These are phyloP conservation scores for Allygus modestus DNA, from an alignment of 2,888 invertebrate species.

Conservation along the genomic window DNA sequence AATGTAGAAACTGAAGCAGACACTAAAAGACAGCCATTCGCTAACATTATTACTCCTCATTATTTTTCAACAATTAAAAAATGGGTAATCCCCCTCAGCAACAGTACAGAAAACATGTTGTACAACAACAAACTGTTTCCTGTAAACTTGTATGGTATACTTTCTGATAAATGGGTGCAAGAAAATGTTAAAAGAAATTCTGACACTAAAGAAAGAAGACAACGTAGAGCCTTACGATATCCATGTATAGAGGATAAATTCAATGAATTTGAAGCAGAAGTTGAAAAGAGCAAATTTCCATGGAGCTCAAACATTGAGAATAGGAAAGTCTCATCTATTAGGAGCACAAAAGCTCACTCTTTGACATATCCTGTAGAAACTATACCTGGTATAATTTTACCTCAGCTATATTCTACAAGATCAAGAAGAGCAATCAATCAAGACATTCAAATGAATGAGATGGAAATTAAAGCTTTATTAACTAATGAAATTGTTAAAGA, in stretches of 20 bases:
- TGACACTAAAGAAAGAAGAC: background rate
- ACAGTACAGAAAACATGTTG: conserved; percentile 19
- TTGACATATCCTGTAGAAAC: background rate
- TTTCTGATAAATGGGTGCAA: conserved; percentile 27
- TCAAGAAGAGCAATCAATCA: background rate
- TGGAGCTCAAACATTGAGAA: background rate
- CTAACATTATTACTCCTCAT: background rate
- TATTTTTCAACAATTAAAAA: conserved; percentile 26
- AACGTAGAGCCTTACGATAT: background rate
- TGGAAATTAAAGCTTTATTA: conserved; percentile 15
- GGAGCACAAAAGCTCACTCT: background rate
- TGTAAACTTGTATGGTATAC: conserved; percentile 26
- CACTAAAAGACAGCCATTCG: background rate
- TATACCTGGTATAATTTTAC: background rate
- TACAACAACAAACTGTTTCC: conserved; percentile 8
- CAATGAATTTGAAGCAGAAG: conserved; percentile 43
- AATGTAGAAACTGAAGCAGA: background rate
- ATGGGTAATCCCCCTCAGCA: conserved; percentile 26
- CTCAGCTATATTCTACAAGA: background rate
- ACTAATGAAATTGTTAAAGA: conserved; percentile 52
- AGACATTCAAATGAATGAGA: conserved; percentile 32
- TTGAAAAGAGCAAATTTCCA: background rate
- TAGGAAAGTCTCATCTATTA: background rate
- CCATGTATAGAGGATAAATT: conserved; percentile 37
- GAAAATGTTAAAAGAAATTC: background rate